These are phyloP conservation scores for Dreissena rostriformis DNA, from an alignment of 1,140 invertebrate species.

Conservation along the genomic window DNA sequence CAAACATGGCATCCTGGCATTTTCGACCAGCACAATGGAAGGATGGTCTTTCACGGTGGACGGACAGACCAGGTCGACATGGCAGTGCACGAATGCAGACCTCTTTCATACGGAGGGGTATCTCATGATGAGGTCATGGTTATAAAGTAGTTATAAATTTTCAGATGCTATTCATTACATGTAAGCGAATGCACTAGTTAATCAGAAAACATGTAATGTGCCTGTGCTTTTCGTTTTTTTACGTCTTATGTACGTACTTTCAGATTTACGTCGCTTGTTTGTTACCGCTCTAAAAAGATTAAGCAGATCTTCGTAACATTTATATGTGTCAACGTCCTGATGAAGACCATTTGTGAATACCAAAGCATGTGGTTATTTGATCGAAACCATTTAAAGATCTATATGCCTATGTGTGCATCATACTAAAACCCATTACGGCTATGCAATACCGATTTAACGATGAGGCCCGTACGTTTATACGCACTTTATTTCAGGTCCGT, in stretches of 20 bases:
- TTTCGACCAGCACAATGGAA: constrained; percentile 29
- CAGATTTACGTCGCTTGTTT: too few relatives aligned
- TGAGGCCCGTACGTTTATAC: neutral
- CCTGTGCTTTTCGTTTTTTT: too few relatives aligned
- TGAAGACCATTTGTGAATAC: too few relatives aligned
- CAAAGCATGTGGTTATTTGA: too few relatives aligned
- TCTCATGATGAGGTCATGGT: constrained; percentile 34
- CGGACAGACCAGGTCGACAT: constrained; percentile 18
- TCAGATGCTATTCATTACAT: too few relatives aligned
- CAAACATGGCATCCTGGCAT: constrained; percentile 22
- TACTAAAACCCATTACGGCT: neutral
- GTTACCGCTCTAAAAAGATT: too few relatives aligned
- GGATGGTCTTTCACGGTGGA: constrained; percentile 39
- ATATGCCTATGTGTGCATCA: neutral
- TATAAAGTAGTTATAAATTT: too few relatives aligned
- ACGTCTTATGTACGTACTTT: too few relatives aligned
- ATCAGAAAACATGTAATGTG: too few relatives aligned
- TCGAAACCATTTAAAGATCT: neutral
- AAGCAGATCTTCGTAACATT: too few relatives aligned
- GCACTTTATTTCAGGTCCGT: constrained; percentile 33
- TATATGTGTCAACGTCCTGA: too few relatives aligned
- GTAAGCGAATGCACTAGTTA: too few relatives aligned
- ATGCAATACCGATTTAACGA: neutral
- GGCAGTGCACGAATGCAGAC: constrained; percentile 38
- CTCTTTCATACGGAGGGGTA: constrained; percentile 42